Evolutionary conservation across 2,797 vertebrate species (phyloP).

Genomic region (Lutjanus campechanus): DNA sequence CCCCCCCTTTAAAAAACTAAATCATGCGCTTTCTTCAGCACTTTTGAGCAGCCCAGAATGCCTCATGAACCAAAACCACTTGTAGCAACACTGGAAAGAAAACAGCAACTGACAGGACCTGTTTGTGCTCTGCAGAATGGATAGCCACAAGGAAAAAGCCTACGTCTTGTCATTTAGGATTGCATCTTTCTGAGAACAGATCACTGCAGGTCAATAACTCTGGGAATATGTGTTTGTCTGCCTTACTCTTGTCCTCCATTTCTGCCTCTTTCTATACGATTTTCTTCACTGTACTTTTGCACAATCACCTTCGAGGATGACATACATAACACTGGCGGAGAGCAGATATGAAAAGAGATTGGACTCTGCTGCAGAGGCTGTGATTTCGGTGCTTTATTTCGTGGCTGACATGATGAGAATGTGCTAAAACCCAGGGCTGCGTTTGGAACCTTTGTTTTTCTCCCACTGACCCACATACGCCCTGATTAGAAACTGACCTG

Average conservation of each 20-base stretch:
- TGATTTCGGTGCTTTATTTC: conserved; percentile 51
- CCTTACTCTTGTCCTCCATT: conserved; percentile 6
- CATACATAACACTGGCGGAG: conserved; percentile 1
- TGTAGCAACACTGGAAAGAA: background rate
- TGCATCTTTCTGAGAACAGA: conserved; percentile 36
- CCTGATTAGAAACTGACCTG: conserved; percentile 73
- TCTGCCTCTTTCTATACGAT: conserved; percentile 16
- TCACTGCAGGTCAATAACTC: conserved; percentile 54
- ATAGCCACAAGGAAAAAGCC: conserved; percentile 28
- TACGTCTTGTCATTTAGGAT: conserved; percentile 48
- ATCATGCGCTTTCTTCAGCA: background rate
- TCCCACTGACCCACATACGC: conserved; percentile 81
- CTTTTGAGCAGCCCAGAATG: background rate
- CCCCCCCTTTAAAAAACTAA: background rate
- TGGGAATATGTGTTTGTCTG: conserved; percentile 21
- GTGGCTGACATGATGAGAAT: conserved; percentile 71
- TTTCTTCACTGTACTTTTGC: conserved; percentile 25
- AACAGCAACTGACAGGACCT: conserved; percentile 27
- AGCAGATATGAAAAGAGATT: conserved; percentile 49
- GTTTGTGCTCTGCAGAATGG: conserved; percentile 44
- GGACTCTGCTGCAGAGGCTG: conserved; percentile 27
- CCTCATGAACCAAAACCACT: conserved; percentile 13
- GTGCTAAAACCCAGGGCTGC: conserved; percentile 71
- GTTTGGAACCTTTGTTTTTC: conserved; percentile 71
- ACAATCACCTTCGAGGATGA: conserved; percentile 38